Evolutionary conservation across 92 coral and sea anemone species (phyloP).

Genomic region (Siderastrea siderea): DNA sequence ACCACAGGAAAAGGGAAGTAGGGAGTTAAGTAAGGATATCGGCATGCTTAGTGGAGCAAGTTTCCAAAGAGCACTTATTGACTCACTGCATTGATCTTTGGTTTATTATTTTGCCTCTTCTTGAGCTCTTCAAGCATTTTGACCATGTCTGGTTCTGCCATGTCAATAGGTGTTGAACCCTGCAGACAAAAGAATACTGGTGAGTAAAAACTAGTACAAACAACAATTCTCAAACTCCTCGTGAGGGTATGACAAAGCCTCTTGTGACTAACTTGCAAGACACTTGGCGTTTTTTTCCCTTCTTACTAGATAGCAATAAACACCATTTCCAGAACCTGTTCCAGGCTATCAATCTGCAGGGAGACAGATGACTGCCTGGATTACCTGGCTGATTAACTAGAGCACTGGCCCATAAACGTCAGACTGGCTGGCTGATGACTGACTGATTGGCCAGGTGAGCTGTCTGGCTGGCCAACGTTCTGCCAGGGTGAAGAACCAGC

Average conservation of each 20-base stretch:
- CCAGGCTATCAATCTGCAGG: no score
- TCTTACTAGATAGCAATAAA: not conserved
- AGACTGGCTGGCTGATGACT: no score
- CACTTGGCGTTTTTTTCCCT: no score
- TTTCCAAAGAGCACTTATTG: not conserved
- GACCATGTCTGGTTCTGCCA: constrained; percentile 99
- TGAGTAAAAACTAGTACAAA: not conserved
- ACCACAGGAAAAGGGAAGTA: no score
- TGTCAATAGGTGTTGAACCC: constrained; percentile 97
- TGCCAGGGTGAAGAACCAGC: not conserved
- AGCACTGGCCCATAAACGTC: no score
- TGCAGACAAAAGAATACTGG: constrained; percentile 14
- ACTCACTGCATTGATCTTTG: constrained; percentile 95
- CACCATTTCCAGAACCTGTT: no score
- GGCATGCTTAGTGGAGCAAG: not conserved
- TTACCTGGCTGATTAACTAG: not conserved
- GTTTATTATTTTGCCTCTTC: constrained; percentile 93
- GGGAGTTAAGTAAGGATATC: no score
- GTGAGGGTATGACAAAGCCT: not conserved
- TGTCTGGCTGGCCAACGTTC: no score
- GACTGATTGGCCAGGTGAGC: no score
- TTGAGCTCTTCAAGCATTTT: constrained; percentile 95
- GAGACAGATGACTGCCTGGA: not conserved
- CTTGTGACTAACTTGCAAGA: not conserved
- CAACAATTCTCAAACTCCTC: not conserved